Base-by-base conservation (phyloP, 2,888 invertebrate genomes). In the Cerastis rubricosa region DNA sequence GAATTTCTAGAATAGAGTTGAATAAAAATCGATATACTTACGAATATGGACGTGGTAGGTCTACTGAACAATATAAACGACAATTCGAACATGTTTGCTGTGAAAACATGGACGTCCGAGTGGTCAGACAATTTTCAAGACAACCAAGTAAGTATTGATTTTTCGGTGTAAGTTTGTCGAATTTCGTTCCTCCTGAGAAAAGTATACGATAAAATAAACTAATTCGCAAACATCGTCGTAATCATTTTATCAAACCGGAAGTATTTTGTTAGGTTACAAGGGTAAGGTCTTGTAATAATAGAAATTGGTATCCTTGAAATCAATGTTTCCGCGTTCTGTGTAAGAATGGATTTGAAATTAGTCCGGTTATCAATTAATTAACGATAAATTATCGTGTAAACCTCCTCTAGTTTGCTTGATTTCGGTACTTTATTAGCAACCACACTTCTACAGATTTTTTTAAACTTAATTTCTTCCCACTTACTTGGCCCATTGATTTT, bases 121-220 rank as follows among this genome's bases (percentile, higher is more conserved):
- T 96, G 96, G 96, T 94, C 96, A 19, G 93, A 93, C 86, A 95
- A 94, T 91, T 94, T 96, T 87, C 96, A 97, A 92, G 95, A 96
- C 87, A 96, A 96, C 87, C 97, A 97, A 93, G 97, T 95, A 87
- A 92, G 94, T 94, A 90, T 90, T 89, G 90, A 91, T 92, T 92
- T 91, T 90, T 87, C 64, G 72, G 74, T 70, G 17, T 61, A 2
- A 54, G 47, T 45, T 51, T 71, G 74, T 59, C 74, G 72, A 76
- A 78, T 81, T 87, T 80, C 29, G 63, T 59, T 70, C 66, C 7
- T 76, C 19, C 12, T 71, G 71, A 67, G 64, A 73, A 65, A 78
- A 80, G 57, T 80, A 72, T 29, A 66, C 61, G n/a, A 43, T 78
- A 29, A 59, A 61, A 35, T 67, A 51, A 40, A 64, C 54, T 40